Evolutionary conservation across 2,888 invertebrate genomes (phyloP), one percentile per base, ranked within the genome.

Genomic region (Dermolepida albohirtum): DNA sequence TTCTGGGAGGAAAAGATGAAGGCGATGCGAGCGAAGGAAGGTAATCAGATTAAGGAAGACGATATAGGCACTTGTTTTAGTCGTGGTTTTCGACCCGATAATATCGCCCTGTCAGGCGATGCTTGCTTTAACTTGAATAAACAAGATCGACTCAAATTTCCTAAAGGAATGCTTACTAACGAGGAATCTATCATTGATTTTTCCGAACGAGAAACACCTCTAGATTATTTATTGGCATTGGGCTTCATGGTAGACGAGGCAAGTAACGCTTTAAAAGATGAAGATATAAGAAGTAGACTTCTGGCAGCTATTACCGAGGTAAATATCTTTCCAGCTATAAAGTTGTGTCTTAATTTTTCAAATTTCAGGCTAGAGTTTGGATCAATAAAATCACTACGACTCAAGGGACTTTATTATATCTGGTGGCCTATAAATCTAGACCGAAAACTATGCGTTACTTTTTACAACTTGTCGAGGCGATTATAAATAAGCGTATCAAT

Each of bases 191-290:
- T 75, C n/a, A 77, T 78, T 34, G 75, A 76, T 64, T 77, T 78
- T 68, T 78, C 78, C 4, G 78, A 78, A 66, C 70, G 76, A 10
- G 75, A 77, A 43, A 76, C 75, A 2, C 75, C 77, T 1, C 67
- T 78, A 17, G 78, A 78, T 59, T 78, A 74, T 68, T 69, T 78
- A 29, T 65, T 78, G 10, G 76, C 75, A 22, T 72, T 78, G 27
- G 78, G 78, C 14, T 78, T 77, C 63, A 78, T 77, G 71, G 76
- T 78, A 6, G 78, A 78, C 64, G 77, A 78, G 64, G 78, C 78
- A 8, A 78, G 76, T 55, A 77, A 76, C 47, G 78, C 78, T 17
- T 71, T 78, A 40, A 77, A 76, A 68, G 77, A 78, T 70, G 77
- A 78, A 59, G 77, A 77, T 50, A 75, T 78, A 27, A 71, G 76